Evolutionary conservation across 2,797 vertebrate genomes (phyloP).

Genomic region (Brachyrhaphis roseni): DNA sequence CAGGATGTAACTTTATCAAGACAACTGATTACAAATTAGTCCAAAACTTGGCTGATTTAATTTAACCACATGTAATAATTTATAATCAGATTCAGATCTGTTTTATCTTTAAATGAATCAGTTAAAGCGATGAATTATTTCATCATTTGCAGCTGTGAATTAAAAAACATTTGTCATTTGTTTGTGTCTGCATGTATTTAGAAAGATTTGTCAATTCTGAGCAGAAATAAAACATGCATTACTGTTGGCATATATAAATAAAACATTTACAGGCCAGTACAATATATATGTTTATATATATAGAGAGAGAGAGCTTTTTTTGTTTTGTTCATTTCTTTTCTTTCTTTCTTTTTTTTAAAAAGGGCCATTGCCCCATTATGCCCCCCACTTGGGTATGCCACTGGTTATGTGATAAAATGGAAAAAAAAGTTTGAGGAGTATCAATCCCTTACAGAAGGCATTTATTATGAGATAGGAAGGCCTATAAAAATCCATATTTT

Average conservation of each 20-base stretch:
- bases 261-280: not conserved
- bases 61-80: constrained; percentile 1
- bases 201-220: not conserved
- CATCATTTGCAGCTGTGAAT: not conserved
- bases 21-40: not conserved
- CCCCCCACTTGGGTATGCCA: too few species aligned
- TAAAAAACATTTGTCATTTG: not conserved
- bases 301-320: too few species aligned
- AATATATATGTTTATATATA: too few species aligned
- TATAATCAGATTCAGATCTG: not conserved
- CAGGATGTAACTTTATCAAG: not conserved
- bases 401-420: not conserved
- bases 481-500: too few species aligned
- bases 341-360: too few species aligned
- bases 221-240: not conserved
- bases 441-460: too few species aligned
- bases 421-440: not conserved
- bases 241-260: too few species aligned
- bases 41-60: not conserved
- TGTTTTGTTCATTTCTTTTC: too few species aligned
- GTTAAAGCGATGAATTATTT: not conserved
- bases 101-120: not conserved
- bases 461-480: too few species aligned
- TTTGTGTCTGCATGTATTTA: not conserved
- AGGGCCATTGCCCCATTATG: too few species aligned